phyloP scores from a whole-genome alignment of 2,888 invertebrate genomes.

The Scrobipalpa atriplicella region DNA sequence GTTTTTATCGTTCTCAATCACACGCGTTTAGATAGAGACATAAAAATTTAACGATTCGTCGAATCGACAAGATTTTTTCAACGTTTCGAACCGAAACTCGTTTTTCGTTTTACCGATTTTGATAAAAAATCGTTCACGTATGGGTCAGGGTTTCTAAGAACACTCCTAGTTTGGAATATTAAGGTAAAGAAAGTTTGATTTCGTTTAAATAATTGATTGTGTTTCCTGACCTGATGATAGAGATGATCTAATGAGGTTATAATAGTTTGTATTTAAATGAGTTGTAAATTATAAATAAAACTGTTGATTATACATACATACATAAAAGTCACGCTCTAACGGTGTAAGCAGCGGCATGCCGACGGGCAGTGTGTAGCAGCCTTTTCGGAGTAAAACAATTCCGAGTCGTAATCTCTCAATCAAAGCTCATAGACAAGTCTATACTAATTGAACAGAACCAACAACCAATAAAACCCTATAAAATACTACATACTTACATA shows the following conservation, averaged over 20 bases:
- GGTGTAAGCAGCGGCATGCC: too few species aligned
- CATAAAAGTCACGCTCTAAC: too few species aligned
- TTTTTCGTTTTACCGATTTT: slow-evolving; percentile 43
- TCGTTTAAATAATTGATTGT: slow-evolving; percentile 49
- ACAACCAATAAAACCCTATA: slow-evolving; percentile 3
- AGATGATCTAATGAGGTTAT: too few species aligned
- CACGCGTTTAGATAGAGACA: slow-evolving; percentile 55
- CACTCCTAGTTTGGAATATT: slow-evolving; percentile 44
- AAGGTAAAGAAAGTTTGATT: slow-evolving; percentile 50
- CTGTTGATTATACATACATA: too few species aligned
- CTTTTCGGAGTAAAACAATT: background rate
- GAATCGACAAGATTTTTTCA: slow-evolving; percentile 52
- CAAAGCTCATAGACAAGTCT: background rate
- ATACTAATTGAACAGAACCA: background rate
- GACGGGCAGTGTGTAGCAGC: too few species aligned
- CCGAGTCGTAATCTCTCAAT: background rate
- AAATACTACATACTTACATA: slow-evolving; percentile 1
- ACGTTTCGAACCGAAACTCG: slow-evolving; percentile 43
- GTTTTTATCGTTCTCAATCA: slow-evolving; percentile 51
- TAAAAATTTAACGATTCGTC: slow-evolving; percentile 65
- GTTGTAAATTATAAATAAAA: too few species aligned
- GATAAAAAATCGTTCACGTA: slow-evolving; percentile 60
- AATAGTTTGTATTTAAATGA: too few species aligned
- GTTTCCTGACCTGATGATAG: slow-evolving; percentile 38
- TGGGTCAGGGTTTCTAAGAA: slow-evolving; percentile 44